Evolutionary conservation across 2,888 invertebrate species (phyloP).

Genomic region (Drosophila picticornis): DNA sequence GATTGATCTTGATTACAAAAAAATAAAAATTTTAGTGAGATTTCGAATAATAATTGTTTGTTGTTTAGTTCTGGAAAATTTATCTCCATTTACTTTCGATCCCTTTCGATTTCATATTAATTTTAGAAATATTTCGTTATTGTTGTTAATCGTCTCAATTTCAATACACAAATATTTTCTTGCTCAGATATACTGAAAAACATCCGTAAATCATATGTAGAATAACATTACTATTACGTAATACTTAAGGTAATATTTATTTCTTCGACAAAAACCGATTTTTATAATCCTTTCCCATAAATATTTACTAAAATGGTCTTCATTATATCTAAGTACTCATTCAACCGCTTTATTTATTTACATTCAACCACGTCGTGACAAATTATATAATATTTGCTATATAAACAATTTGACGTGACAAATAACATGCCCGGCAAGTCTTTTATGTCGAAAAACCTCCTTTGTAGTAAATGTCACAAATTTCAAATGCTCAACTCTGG

Average conservation of each 20-base stretch:
- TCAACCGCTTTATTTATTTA: neutral
- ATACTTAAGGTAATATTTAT: neutral
- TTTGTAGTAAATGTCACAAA: neutral
- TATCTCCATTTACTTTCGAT: neutral
- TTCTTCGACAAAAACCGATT: too few relatives aligned
- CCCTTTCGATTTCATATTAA: neutral
- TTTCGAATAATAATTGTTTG: too few relatives aligned
- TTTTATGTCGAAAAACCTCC: neutral
- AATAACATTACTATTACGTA: accelerated
- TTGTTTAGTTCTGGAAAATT: neutral
- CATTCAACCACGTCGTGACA: neutral
- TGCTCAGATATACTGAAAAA: neutral
- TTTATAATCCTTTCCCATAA: neutral
- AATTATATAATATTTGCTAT: neutral
- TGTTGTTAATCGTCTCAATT: neutral
- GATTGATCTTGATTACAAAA: neutral
- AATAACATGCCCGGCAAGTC: neutral
- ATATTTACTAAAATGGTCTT: neutral
- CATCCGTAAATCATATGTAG: neutral
- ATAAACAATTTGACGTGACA: neutral
- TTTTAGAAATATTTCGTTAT: neutral
- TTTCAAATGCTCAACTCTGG: neutral
- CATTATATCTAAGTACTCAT: neutral
- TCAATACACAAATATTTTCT: neutral
- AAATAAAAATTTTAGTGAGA: too few relatives aligned